Conservation (phyloP, 2,888 invertebrate genomes). For the Alviniconcha strummeri region DNA sequence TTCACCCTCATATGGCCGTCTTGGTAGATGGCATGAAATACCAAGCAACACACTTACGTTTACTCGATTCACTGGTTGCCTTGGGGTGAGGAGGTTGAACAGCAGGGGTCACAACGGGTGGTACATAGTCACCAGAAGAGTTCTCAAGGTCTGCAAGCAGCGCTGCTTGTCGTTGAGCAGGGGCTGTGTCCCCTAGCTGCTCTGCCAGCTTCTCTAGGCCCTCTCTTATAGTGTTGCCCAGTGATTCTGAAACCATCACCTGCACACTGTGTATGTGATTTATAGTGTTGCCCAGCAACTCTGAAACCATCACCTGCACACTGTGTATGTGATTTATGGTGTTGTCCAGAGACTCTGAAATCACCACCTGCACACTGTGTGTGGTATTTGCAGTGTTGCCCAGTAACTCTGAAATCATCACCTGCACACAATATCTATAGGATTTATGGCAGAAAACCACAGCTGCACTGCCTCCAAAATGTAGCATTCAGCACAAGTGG, state of each 20-base stretch:
- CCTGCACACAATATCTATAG: not conserved
- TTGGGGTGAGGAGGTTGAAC: not conserved
- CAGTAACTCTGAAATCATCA: constrained; percentile 44
- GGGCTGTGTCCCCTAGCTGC: constrained; percentile 47
- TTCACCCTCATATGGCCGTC: too few relatives aligned
- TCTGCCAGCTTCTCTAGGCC: constrained; percentile 52
- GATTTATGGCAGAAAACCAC: too few relatives aligned
- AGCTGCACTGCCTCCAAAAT: too few relatives aligned
- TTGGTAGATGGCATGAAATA: too few relatives aligned
- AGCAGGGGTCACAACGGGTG: constrained; percentile 36
- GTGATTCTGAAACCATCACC: constrained; percentile 42
- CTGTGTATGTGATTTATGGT: constrained; percentile 35
- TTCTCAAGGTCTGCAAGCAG: constrained; percentile 49
- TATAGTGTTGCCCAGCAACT: constrained; percentile 50
- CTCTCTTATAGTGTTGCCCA: constrained; percentile 52
- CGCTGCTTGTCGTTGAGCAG: constrained; percentile 49
- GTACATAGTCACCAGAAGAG: constrained; percentile 36
- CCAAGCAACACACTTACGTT: too few relatives aligned
- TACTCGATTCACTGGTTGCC: not conserved
- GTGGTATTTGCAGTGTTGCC: constrained; percentile 44
- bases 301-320: constrained; percentile 36
- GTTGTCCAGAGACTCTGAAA: constrained; percentile 50
- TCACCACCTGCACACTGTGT: not conserved
- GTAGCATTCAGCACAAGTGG: too few relatives aligned
- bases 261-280: not conserved